A percentile compares a stretch with the other conserved stretches of the same genome.
Evolutionary conservation across 2,113 vertebrate genomes (phyloP).

Genomic region (Potamarius usumacintae): DNA sequence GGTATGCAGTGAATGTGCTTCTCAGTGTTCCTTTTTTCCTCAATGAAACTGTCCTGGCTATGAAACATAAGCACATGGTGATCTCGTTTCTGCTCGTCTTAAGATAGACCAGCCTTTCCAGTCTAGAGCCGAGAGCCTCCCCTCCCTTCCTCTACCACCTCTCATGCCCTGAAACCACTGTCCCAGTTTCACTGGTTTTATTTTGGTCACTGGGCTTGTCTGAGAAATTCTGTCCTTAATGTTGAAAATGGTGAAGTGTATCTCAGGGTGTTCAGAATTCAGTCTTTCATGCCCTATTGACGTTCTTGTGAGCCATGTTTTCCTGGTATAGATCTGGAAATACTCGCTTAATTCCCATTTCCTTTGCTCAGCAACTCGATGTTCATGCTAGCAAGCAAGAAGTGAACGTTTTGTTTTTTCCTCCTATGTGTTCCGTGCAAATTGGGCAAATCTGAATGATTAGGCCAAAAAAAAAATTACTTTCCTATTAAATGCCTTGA

Average conservation of each 20-base stretch:
- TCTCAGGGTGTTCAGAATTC: neutral
- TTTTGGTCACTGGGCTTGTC: conserved; percentile 44
- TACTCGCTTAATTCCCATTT: neutral
- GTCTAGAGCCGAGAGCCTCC: conserved; percentile 24
- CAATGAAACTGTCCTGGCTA: conserved; percentile 31
- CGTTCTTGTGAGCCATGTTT: neutral
- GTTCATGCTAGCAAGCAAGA: neutral
- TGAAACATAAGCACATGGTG: conserved; percentile 33
- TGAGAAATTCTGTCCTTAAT: conserved; percentile 21
- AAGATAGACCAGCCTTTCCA: conserved; percentile 36
- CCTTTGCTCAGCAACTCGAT: neutral
- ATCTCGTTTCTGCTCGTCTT: conserved; percentile 40
- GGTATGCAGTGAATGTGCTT: neutral
- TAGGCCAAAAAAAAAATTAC: no score
- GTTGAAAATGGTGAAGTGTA: neutral
- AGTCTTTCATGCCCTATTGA: neutral
- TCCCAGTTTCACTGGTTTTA: conserved; percentile 58
- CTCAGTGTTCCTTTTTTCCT: neutral
- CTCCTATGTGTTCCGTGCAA: neutral
- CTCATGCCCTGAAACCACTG: conserved; percentile 46
- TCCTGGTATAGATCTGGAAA: neutral
- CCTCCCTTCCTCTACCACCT: conserved; percentile 30
- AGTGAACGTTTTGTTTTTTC: neutral
- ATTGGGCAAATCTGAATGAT: neutral
- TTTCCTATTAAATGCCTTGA: no score